Base-by-base conservation (phyloP, 2,797 vertebrate genomes). In the Serranus cabrilla region DNA sequence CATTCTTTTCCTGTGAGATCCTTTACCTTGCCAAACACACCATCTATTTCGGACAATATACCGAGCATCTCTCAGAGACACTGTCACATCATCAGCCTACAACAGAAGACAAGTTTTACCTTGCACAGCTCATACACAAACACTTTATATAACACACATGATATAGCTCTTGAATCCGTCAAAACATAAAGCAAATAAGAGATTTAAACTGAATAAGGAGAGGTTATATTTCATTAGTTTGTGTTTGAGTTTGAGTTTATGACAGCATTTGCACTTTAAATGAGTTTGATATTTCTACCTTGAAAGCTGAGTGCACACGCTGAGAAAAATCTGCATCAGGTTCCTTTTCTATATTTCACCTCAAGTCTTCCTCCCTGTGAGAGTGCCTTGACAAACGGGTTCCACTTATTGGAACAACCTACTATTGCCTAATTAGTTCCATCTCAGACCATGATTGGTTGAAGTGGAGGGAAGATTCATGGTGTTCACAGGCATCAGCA, bases 401-500 rank as follows among this genome's bases (percentile, higher is more conserved):
- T 79, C 59, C 78, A 88, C 78, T 91, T 87, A 90, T 84, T 85
- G 83, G 81, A 89, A 81, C 87, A 86, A 87, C 79, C 80, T 85
- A 89, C 84, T 78, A 74, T 59, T 82, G 76, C 79, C 80, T 91
- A 90, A 92, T 93, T 94, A 92, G 85, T 86, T 93, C 82, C 73
- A 78, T 90, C 80, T 80, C 75, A 68, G 49, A 50, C 75, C 12
- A 27, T 82, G 88, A 92, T 92, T 89, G 91, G 90, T 81, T 84
- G 79, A 88, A 85, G 83, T 85, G 7, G 31, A 71, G 66, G 65
- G 55, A 76, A 85, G 90, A 90, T 94, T 88, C 83, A 93, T 89
- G 5, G 59, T 74, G 81, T 89, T 85, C 69, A 74, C 76, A 75
- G 67, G 87, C 88, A 90, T 94, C 91, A 92, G 89, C 90, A 90